These are phyloP conservation scores for Muscicapa striata DNA, from an alignment of 2,797 vertebrate species.

Conservation along the genomic window DNA sequence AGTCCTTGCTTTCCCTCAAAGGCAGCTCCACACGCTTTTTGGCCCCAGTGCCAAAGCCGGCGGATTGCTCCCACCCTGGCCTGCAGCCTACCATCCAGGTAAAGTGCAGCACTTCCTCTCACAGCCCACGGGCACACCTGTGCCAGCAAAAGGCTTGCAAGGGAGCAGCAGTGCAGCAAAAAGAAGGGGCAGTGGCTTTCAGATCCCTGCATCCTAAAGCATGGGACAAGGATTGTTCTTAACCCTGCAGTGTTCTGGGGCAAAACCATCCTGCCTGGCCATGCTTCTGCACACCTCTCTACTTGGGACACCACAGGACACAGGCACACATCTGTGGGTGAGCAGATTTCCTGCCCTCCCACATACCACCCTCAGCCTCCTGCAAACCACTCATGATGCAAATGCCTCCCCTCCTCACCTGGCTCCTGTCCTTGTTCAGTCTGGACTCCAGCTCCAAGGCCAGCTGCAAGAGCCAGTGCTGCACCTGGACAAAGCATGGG, in stretches of 20 bases:
- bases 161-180: not conserved
- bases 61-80: not conserved
- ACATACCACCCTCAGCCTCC: not conserved
- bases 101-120: fast-evolving
- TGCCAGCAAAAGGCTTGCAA: not conserved
- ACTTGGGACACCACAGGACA: not conserved
- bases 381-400: not conserved
- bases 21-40: not conserved
- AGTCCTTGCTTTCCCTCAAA: not conserved
- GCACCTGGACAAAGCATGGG: constrained; percentile 81
- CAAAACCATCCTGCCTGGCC: not conserved
- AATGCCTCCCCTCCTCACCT: constrained; percentile 77
- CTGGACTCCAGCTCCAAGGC: constrained; percentile 94
- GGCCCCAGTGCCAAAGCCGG: not conserved
- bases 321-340: fast-evolving
- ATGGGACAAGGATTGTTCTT: fast-evolving
- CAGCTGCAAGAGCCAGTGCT: constrained; percentile 93
- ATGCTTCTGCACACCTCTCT: not conserved
- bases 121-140: not conserved
- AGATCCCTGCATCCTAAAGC: not conserved
- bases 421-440: constrained; percentile 88
- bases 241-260: not conserved
- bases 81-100: not conserved
- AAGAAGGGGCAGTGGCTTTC: not conserved
- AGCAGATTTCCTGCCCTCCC: not conserved